Base-by-base conservation (phyloP, 1,140 invertebrate genomes). In the Zaprionus ornatus region DNA sequence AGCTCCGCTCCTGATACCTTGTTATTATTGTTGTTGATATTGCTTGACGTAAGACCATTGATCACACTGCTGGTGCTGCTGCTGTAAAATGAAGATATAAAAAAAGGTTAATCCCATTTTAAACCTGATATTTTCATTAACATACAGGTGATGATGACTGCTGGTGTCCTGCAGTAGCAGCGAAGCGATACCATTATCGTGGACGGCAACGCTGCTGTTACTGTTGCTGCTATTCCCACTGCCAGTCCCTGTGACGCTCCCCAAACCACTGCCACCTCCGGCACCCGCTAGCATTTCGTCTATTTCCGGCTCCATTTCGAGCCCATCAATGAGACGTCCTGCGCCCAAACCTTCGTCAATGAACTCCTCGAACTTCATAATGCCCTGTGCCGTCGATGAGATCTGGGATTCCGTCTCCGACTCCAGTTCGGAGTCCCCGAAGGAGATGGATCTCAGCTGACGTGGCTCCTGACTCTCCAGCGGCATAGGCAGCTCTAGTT, bases 41-140 rank as follows among this genome's bases (percentile, higher is more conserved):
- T 92, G 84, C 87, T 88, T 85, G 88, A 75, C 65, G 91, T 92
- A 91, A 91, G 90, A 77, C 91, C 91, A 68, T 92, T 92, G 72
- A 92, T 91, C 79, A 91, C 42, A 59, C 55, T 74, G 42, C 77
- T 76, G 42, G 56, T 79, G 72, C 83, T 80, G 55, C 74, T 81
- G 81, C 68, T 78, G 48, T 62, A 23, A 23, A 17, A 10, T 2
- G 29, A 32, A 32, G 9, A 50, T 13, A 48, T 4, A 10, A 21
- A 9, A 23, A 4, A 12, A 13, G 45, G 4, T 50, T 12, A 50
- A 12, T 50, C 6, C 3, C n/a, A 23, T 19, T 13, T 23, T 23
- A 23, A 21, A 21, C n/a, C 2, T 6, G 4, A 12, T 21, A 4
- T 23, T 12, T 32, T 5, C 15, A 10, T 32, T 2, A 1, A 87